Conservation (phyloP, 2,888 invertebrate genomes). For the Autographa gamma region DNA sequence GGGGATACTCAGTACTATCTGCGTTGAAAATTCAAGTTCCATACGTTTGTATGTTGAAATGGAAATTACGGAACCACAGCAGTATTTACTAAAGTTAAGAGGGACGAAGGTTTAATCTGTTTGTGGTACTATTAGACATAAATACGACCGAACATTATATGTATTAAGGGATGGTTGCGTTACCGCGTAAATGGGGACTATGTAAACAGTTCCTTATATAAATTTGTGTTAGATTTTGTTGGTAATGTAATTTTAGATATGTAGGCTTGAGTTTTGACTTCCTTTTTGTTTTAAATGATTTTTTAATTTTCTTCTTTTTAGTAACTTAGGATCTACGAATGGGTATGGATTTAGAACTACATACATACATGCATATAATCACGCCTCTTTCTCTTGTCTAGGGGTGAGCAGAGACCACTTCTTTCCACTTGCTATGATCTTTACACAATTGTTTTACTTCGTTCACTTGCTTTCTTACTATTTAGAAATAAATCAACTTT, state of each 20-base stretch:
- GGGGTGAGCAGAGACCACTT: too few relatives aligned
- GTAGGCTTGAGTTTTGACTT: conserved; percentile 20
- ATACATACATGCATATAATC: too few relatives aligned
- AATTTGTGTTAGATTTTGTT: conserved; percentile 49
- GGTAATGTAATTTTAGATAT: conserved; percentile 48
- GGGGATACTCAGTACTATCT: conserved; percentile 71
- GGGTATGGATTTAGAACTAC: too few relatives aligned
- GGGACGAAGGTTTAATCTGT: conserved; percentile 65
- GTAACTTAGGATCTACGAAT: too few relatives aligned
- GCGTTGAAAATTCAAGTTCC: conserved; percentile 74
- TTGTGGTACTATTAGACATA: conserved; percentile 61
- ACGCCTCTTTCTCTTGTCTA: too few relatives aligned
- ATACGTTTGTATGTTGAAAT: conserved; percentile 63
- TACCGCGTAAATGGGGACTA: conserved; percentile 40
- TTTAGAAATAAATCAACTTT: too few relatives aligned
- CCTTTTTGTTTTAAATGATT: conserved; percentile 40
- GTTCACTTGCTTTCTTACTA: too few relatives aligned
- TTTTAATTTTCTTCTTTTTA: conserved; percentile 8
- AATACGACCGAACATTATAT: conserved; percentile 60
- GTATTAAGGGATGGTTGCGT: conserved; percentile 49
- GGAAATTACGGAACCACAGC: conserved; percentile 60
- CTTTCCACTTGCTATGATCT: too few relatives aligned
- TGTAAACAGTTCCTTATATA: conserved; percentile 38
- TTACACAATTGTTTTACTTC: too few relatives aligned
- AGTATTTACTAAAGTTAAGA: conserved; percentile 63